Evolutionary conservation across 2,888 invertebrate species (phyloP).

Genomic region (Drosophila meridiana): DNA sequence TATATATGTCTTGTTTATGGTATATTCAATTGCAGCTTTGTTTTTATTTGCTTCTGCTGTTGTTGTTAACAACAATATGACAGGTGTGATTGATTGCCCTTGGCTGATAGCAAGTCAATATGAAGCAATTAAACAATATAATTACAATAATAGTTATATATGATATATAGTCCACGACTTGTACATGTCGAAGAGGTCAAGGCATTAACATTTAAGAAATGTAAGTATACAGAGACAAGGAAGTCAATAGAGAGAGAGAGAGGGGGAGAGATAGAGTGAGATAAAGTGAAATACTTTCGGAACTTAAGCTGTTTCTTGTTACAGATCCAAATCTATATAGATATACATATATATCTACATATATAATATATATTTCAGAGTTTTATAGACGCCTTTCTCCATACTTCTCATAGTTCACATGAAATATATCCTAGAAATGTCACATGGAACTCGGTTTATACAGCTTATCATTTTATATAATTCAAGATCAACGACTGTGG

Average conservation of each 20-base stretch:
- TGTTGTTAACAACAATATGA: constrained; percentile 1
- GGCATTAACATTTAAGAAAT: constrained; percentile 5
- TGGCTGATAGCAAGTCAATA: constrained; percentile 27
- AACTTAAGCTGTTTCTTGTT: not conserved
- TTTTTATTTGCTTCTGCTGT: not conserved
- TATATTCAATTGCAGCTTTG: constrained; percentile 1
- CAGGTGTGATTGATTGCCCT: constrained; percentile 49
- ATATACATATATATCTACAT: not conserved
- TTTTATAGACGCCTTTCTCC: not conserved
- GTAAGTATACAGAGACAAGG: not conserved
- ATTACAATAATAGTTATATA: constrained; percentile 7
- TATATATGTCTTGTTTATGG: not conserved
- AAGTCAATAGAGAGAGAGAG: no score
- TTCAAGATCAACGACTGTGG: no score
- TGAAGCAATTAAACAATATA: constrained; percentile 47
- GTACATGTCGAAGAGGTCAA: constrained; percentile 3
- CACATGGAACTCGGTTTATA: no score
- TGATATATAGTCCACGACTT: not conserved
- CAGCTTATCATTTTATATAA: no score
- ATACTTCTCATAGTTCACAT: not conserved
- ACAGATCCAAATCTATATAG: not conserved
- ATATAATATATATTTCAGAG: not conserved
- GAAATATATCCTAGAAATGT: not conserved
- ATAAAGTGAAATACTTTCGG: not conserved
- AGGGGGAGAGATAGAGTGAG: not conserved